These are phyloP conservation scores for Corapipo altera DNA, from an alignment of 2,113 vertebrate genomes.

Conservation along the genomic window DNA sequence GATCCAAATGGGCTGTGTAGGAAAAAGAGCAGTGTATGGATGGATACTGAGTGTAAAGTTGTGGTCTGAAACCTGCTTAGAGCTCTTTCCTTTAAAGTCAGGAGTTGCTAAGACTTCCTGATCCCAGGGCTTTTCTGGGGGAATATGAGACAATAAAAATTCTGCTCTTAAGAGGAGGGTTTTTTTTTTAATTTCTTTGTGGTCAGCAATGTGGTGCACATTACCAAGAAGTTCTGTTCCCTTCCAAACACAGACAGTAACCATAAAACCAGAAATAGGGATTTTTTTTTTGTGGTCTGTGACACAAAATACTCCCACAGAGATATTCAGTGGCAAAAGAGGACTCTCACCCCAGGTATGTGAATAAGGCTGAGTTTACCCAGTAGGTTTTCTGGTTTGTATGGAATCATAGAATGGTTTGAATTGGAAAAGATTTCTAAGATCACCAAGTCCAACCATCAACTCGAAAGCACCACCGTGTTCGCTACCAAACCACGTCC, in stretches of 20 bases:
- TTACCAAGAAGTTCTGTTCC: background rate
- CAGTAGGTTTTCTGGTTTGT: background rate
- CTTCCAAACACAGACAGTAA: background rate
- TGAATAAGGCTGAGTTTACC: background rate
- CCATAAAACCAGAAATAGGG: background rate
- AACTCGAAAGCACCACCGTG: background rate
- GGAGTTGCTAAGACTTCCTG: background rate
- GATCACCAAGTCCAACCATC: background rate
- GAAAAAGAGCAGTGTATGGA: background rate
- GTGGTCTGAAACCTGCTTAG: background rate
- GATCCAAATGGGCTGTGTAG: background rate
- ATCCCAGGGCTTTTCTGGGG: background rate
- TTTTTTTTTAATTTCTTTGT: fast-evolving
- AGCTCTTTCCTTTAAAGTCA: background rate
- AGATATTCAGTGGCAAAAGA: background rate
- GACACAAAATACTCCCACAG: background rate
- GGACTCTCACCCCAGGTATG: fast-evolving
- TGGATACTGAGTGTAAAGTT: background rate
- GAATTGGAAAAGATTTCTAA: background rate
- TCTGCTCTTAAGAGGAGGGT: background rate
- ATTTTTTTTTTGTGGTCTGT: background rate
- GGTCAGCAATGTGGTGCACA: background rate
- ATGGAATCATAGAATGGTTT: background rate
- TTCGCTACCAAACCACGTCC: background rate
- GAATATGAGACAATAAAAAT: background rate